Base-by-base conservation (phyloP, 64 coral and sea anemone genomes). In the Astreopora myriophthalma region DNA sequence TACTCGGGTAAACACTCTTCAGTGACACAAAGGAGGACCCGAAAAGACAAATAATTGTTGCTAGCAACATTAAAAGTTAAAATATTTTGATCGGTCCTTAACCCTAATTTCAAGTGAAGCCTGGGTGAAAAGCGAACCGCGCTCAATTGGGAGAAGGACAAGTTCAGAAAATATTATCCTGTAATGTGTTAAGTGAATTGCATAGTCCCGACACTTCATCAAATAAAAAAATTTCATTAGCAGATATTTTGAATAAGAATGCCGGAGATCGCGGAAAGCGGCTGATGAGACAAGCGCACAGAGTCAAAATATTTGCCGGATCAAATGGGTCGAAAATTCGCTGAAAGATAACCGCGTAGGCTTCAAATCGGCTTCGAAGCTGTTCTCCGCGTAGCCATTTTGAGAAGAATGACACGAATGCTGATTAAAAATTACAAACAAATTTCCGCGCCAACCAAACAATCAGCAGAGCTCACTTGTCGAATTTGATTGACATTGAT, bases 391-490 rank as follows among this genome's bases (percentile, higher is more conserved):
- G 79, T 83, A 64, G 79, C 55, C 79, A 83, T 83, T 83, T 92
- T 93, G 76, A 96, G 89, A 96, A 91, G 55, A 85, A 96, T 92
- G 94, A 79, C 86, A 84, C 85, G 84, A 92, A 81, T 88, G 62
- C 90, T 94, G 95, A 97, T 97, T 97, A 94, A 74, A 97, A 97
- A 97, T 97, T 94, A 94, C 95, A 94, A 97, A 97, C 92, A 97
- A 97, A 94, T 97, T 90, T 91, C 71, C 93, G 76, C 87, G 90
- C 92, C 91, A 89, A 91, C 91, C 81, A 97, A 97, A 94, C 95
- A 97, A 94, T 97, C 92, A 91, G 71, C 91, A 84, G 75, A 85
- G 31, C 84, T 76, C 91, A 88, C 86, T 85, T 97, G 95, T 97
- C 95, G 93, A 81, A 69, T 90, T 86, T 97, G 95, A 97, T 97